Conservation (phyloP, 2,888 invertebrate genomes). For the Halictus quadricinctus region DNA sequence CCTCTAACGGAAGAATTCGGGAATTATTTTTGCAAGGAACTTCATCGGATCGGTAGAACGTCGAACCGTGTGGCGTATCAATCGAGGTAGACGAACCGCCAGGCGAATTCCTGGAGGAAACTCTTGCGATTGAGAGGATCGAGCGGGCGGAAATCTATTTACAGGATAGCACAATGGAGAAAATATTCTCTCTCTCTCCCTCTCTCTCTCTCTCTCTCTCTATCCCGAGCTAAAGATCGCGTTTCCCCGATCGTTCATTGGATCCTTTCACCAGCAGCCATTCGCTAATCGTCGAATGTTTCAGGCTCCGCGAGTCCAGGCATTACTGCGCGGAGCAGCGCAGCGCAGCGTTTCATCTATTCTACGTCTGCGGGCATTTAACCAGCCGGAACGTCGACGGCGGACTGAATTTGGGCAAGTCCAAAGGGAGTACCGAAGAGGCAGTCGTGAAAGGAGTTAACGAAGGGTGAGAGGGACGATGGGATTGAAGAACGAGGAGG, state of each 20-base stretch:
- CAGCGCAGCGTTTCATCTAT: slow-evolving; percentile 17
- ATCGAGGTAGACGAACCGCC: background rate
- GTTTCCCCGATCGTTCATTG: slow-evolving; percentile 38
- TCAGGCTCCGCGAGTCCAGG: background rate
- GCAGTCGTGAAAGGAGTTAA: slow-evolving; percentile 39
- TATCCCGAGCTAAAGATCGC: background rate
- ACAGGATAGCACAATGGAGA: background rate
- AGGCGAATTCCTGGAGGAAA: slow-evolving; percentile 14
- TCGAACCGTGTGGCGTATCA: background rate
- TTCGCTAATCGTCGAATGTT: slow-evolving; percentile 37
- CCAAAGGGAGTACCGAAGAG: slow-evolving; percentile 13
- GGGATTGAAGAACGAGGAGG: slow-evolving; percentile 34
- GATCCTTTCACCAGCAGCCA: slow-evolving; percentile 17
- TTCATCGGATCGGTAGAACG: background rate
- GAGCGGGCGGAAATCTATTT: background rate
- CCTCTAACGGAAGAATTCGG: background rate
- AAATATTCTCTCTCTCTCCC: background rate
- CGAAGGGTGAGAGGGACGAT: slow-evolving; percentile 36
- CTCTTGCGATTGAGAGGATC: background rate
- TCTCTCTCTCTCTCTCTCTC: no score
- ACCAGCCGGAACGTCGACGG: slow-evolving; percentile 20
- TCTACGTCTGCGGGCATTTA: slow-evolving; percentile 39
- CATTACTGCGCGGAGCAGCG: background rate
- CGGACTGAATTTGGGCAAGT: slow-evolving; percentile 46
- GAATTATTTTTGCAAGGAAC: background rate